These are phyloP conservation scores for Calameuta pallipes DNA, from an alignment of 2,888 invertebrate genomes.

Conservation along the genomic window DNA sequence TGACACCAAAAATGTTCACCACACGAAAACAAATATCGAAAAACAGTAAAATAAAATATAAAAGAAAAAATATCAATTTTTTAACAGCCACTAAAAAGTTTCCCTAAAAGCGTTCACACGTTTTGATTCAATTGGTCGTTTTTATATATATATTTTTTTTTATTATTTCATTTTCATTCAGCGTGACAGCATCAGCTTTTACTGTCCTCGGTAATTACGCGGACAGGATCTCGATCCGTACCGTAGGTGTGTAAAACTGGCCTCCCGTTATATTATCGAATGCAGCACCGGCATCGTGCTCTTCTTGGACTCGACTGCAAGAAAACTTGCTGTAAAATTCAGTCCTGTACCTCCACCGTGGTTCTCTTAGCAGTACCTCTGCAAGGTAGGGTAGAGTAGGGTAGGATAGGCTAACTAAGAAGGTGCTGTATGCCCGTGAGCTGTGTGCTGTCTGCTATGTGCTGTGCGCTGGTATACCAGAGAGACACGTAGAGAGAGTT, in stretches of 20 bases:
- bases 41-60: neutral
- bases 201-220: neutral
- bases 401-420: slow-evolving; percentile 24
- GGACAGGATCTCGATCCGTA: too few species aligned
- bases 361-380: neutral
- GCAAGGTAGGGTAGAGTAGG: slow-evolving; percentile 27
- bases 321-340: slow-evolving; percentile 31
- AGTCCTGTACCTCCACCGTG: slow-evolving; percentile 18
- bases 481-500: slow-evolving; percentile 1
- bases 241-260: slow-evolving; percentile 3
- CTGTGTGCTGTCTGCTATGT: neutral
- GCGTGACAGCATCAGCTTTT: neutral
- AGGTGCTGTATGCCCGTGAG: neutral
- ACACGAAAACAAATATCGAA: neutral
- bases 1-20: neutral
- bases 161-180: neutral
- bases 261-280: slow-evolving; percentile 29
- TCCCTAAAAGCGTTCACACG: neutral
- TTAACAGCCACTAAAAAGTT: neutral
- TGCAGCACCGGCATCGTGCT: slow-evolving; percentile 46
- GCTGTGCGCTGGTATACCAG: neutral
- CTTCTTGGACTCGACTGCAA: slow-evolving; percentile 45
- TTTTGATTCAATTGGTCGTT: neutral
- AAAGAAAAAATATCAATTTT: neutral
- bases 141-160: neutral